These are phyloP conservation scores for Otocyon megalotis DNA, from an alignment of 2,113 vertebrate species.

Conservation along the genomic window DNA sequence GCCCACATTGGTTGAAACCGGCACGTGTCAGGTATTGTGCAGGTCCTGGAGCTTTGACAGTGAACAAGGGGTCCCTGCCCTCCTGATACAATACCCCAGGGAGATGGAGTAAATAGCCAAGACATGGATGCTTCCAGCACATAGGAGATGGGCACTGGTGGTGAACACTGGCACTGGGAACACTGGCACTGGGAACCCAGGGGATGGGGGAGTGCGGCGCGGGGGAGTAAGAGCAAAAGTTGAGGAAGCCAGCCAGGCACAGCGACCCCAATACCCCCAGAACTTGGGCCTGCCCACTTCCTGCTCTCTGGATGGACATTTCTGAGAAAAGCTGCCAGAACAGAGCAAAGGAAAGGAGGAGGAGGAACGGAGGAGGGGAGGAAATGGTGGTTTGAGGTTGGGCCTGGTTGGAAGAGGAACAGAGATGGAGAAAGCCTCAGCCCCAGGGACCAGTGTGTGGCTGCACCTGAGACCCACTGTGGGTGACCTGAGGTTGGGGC, in stretches of 20 bases:
- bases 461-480: conserved; percentile 51
- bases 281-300: not conserved
- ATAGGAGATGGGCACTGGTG: not conserved
- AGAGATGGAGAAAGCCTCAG: conserved; percentile 69
- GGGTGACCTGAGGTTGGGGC: not conserved
- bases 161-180: not conserved
- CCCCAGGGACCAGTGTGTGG: conserved; percentile 57
- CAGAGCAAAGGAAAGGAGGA: not conserved
- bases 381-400: conserved; percentile 64
- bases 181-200: not conserved
- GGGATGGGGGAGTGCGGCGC: not conserved
- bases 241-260: not conserved
- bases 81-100: not conserved
- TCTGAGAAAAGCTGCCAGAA: not conserved
- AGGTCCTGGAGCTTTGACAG: not conserved
- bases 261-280: not conserved
- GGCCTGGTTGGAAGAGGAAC: not conserved
- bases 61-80: not conserved
- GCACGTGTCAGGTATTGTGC: not conserved
- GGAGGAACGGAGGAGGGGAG: fast-evolving
- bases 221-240: not conserved
- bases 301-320: not conserved
- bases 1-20: not conserved
- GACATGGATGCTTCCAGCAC: not conserved
- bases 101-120: not conserved